Percentiles rank a stretch among this genome's conserved stretches.
Evolutionary conservation across 2,888 invertebrate genomes (phyloP).

Genomic region (Stictocephala bisonia): DNA sequence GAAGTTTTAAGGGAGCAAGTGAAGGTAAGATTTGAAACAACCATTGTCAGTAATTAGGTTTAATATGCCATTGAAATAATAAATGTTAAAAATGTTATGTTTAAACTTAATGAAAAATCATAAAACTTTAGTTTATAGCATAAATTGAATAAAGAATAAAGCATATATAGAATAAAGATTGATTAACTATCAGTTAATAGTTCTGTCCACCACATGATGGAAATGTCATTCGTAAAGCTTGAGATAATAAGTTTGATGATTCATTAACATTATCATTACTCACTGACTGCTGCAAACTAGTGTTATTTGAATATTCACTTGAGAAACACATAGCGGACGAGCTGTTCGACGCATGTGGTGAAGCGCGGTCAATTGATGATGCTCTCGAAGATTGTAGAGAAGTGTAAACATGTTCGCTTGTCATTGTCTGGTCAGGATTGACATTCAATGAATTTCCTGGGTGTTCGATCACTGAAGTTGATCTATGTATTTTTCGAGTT

Average conservation of each 20-base stretch:
- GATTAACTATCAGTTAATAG: too few species aligned
- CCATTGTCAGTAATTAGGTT: conserved; percentile 2
- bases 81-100: too few species aligned
- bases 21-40: conserved; percentile 30
- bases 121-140: too few species aligned
- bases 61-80: too few species aligned
- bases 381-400: conserved; percentile 6
- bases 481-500: conserved; percentile 10
- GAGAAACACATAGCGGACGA: conserved; percentile 6
- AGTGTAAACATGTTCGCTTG: conserved; percentile 13
- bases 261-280: not conserved
- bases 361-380: conserved; percentile 6
- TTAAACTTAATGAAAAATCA: too few species aligned
- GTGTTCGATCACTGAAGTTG: conserved; percentile 15
- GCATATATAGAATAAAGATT: too few species aligned
- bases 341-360: conserved; percentile 1
- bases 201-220: too few species aligned
- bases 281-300: not conserved
- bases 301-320: not conserved
- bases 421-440: conserved; percentile 9
- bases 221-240: not conserved
- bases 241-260: not conserved
- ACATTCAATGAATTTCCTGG: not conserved
- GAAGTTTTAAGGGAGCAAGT: conserved; percentile 21
- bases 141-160: too few species aligned